Conservation (phyloP, 1,140 invertebrate species). For the Tigriopus japonicus region DNA sequence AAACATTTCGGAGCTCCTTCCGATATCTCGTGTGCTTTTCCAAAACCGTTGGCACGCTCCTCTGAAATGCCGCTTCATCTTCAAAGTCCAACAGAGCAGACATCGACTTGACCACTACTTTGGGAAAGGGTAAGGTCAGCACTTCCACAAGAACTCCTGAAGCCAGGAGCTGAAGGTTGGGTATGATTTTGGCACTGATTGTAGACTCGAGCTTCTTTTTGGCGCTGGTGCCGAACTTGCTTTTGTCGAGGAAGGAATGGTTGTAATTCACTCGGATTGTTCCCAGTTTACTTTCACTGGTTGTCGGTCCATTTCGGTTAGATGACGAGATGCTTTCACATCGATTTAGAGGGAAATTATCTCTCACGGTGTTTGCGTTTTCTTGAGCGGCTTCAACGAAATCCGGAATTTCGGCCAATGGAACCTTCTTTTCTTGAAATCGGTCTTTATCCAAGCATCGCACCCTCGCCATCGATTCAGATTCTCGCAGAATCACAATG, state of each 20-base stretch:
- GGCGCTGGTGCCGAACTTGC: not conserved
- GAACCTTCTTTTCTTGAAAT: slow-evolving; percentile 4
- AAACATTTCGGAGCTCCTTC: not conserved
- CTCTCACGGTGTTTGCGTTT: not conserved
- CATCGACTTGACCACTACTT: not conserved
- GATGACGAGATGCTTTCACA: not conserved
- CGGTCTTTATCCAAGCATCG: not conserved
- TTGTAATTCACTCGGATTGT: not conserved
- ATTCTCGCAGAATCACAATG: not conserved
- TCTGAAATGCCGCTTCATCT: not conserved
- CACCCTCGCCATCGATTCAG: not conserved
- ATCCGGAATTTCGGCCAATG: not conserved
- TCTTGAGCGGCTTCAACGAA: not conserved
- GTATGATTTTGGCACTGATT: not conserved
- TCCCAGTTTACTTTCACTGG: not conserved
- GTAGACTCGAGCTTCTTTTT: not conserved
- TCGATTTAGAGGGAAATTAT: not conserved
- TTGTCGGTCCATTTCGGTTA: not conserved
- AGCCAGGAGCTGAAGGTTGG: not conserved
- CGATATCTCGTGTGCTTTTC: not conserved
- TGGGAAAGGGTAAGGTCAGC: not conserved
- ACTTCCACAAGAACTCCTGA: not conserved
- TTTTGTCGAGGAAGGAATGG: not conserved
- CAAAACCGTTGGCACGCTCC: not conserved
- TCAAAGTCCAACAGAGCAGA: not conserved